A percentile compares a stretch with the other conserved stretches of the same genome.
phyloP scores from a whole-genome alignment of 2,888 invertebrate genomes.

The Magallana nippona region DNA sequence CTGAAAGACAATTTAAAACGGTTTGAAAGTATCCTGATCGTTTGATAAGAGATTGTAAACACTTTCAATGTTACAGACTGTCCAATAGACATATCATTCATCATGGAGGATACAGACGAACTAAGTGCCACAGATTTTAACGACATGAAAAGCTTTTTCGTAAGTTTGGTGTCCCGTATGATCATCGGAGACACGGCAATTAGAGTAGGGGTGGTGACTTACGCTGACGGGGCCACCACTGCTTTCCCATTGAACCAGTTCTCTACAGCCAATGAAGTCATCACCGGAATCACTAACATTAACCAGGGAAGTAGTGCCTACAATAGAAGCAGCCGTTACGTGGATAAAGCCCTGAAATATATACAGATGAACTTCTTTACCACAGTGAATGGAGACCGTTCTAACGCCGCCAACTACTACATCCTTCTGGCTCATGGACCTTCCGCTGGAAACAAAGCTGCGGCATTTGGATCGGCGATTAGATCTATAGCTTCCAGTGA shows the following conservation, averaged over 20 bases:
- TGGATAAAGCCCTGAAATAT: not conserved
- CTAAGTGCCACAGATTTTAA: not conserved
- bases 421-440: not conserved
- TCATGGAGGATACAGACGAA: not conserved
- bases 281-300: not conserved
- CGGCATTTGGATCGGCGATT: not conserved
- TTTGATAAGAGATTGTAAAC: no score
- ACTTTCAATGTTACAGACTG: not conserved
- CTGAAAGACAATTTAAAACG: no score
- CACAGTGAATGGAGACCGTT: not conserved
- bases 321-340: not conserved
- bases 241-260: not conserved
- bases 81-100: not conserved
- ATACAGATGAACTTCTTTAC: not conserved
- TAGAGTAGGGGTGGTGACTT: not conserved
- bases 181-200: not conserved
- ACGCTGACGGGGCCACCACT: not conserved
- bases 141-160: conserved; percentile 4
- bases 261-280: not conserved
- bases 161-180: not conserved
- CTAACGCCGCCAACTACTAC: conserved; percentile 1
- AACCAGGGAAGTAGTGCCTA: not conserved
- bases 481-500: not conserved
- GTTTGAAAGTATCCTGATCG: no score
- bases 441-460: not conserved